A percentile compares a stretch with the other conserved stretches of the same genome.
These are phyloP conservation scores for Lophotriccus pileatus DNA, from an alignment of 2,797 vertebrate genomes.

Conservation along the genomic window DNA sequence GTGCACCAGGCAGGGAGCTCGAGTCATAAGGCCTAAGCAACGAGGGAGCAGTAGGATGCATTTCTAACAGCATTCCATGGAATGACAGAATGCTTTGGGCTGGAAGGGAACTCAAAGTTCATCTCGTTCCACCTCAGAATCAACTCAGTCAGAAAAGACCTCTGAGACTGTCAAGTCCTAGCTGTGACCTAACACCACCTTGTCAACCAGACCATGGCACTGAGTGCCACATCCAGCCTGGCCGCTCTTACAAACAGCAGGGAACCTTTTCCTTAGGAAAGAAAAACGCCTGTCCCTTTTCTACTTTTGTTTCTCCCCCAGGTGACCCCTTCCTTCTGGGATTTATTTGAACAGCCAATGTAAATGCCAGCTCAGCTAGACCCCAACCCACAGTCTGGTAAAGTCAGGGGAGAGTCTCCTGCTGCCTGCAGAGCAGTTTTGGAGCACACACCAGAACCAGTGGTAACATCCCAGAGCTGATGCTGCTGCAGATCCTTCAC, in stretches of 20 bases:
- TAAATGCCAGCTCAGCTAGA: not conserved
- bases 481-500: not conserved
- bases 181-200: not conserved
- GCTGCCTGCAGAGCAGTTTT: not conserved
- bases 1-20: not conserved
- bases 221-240: not conserved
- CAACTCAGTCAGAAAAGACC: not conserved
- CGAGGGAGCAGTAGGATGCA: not conserved
- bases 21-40: fast-evolving
- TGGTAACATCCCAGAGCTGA: not conserved
- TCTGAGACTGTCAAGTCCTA: not conserved
- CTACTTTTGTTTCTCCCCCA: not conserved
- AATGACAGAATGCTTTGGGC: not conserved
- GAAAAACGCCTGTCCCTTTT: not conserved
- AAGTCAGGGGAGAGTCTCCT: not conserved
- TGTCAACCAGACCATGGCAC: not conserved
- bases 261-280: not conserved
- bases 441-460: not conserved
- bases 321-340: not conserved
- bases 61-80: not conserved
- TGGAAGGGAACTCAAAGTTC: not conserved
- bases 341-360: not conserved
- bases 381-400: not conserved
- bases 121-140: not conserved
- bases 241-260: not conserved